Conservation (phyloP, 37 sponge, comb jelly and placozoan species). For the Ephydatia muelleri region DNA sequence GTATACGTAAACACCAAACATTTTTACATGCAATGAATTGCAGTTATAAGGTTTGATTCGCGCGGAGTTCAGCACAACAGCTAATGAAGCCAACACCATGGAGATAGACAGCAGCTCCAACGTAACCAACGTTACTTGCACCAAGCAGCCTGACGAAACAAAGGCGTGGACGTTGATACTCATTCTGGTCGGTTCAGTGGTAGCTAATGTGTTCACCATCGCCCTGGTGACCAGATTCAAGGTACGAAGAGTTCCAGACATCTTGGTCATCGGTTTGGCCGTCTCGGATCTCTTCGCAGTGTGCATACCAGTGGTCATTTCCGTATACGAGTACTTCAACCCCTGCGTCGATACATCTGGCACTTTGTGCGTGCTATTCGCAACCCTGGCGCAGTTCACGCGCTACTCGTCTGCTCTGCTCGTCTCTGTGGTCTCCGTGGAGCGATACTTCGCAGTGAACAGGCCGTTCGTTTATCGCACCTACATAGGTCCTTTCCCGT, state of each 20-base stretch:
- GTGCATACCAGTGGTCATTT: conserved; percentile 59
- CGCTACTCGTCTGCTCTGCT: conserved; percentile 59
- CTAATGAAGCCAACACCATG: not conserved
- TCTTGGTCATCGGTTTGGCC: conserved; percentile 69
- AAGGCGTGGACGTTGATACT: conserved; percentile 38
- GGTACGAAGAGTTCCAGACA: conserved; percentile 64
- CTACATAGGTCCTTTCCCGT: conserved; percentile 15
- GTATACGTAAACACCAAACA: too few relatives aligned
- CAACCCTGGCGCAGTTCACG: conserved; percentile 53
- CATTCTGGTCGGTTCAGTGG: conserved; percentile 33
- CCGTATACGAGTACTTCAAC: conserved; percentile 44
- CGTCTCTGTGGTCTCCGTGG: conserved; percentile 71
- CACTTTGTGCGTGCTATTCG: conserved; percentile 46
- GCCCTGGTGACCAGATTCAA: conserved; percentile 51
- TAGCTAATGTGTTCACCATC: conserved; percentile 65
- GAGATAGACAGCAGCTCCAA: not conserved
- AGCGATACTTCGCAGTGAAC: conserved; percentile 77
- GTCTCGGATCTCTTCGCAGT: conserved; percentile 61
- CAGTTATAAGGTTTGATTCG: too few relatives aligned
- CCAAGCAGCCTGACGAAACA: not conserved
- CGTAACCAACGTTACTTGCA: not conserved
- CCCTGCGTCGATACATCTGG: conserved; percentile 15
- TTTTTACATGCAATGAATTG: too few relatives aligned
- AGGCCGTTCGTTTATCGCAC: conserved; percentile 70
- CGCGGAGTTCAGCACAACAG: too few relatives aligned